Evolutionary conservation across 2,888 invertebrate genomes (phyloP).

Genomic region (Catocala sponsa): DNA sequence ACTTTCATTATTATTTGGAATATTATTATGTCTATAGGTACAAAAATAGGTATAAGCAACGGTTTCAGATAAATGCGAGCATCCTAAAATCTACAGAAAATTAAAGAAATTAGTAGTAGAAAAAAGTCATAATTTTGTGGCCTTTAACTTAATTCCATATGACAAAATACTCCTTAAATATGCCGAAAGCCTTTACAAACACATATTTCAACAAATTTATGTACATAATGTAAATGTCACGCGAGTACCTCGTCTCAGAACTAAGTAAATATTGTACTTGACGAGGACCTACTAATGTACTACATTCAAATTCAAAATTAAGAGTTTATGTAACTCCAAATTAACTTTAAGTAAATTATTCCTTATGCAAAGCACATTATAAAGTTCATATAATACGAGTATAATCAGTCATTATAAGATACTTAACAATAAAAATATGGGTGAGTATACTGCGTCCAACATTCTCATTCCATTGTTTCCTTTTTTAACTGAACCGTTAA

Average conservation of each 20-base stretch:
- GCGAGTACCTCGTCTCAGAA: conserved; percentile 10
- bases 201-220: conserved; percentile 20
- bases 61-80: no score
- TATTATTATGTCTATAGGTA: background rate
- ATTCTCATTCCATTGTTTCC: conserved; percentile 59
- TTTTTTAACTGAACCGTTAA: conserved; percentile 73
- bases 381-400: background rate
- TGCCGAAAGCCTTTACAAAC: conserved; percentile 15
- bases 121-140: background rate
- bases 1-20: conserved; percentile 1
- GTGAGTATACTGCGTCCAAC: conserved; percentile 36
- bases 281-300: conserved; percentile 11
- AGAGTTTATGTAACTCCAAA: conserved; percentile 9
- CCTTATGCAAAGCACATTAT: background rate
- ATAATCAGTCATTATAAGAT: conserved; percentile 23
- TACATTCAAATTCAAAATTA: conserved; percentile 6
- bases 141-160: conserved; percentile 6
- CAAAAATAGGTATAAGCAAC: background rate
- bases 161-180: conserved; percentile 12
- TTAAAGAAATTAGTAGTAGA: background rate
- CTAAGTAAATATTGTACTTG: conserved; percentile 15
- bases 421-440: conserved; percentile 30
- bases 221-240: conserved; percentile 30
- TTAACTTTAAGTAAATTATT: conserved; percentile 5
- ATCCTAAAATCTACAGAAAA: background rate